Evolutionary conservation across 2,113 vertebrate species (phyloP).

Genomic region (Alligator sinensis): DNA sequence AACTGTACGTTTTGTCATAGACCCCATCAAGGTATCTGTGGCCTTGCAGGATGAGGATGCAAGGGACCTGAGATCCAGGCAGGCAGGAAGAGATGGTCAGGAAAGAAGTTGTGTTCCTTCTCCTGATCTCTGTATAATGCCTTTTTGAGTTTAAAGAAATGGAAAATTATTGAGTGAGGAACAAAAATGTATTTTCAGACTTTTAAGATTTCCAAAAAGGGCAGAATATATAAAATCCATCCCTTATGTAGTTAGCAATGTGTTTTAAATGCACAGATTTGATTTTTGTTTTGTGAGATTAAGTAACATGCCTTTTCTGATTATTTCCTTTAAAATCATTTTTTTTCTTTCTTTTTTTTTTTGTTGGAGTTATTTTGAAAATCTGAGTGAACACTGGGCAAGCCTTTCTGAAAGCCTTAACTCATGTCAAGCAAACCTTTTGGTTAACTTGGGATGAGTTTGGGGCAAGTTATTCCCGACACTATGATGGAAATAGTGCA

Average conservation of each 20-base stretch:
- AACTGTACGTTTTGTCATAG: not conserved
- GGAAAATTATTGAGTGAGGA: not conserved
- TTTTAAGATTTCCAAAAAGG: not conserved
- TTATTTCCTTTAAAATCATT: rapidly evolving
- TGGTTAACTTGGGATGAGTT: not conserved
- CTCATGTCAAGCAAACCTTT: not conserved
- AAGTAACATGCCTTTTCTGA: not conserved
- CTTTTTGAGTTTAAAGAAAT: not conserved
- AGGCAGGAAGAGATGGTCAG: not conserved
- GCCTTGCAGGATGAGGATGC: no score
- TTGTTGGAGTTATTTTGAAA: not conserved
- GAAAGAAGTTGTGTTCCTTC: not conserved
- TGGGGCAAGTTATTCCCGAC: not conserved
- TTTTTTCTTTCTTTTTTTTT: not conserved
- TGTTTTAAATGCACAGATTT: not conserved
- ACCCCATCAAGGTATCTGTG: no score
- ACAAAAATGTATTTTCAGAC: not conserved
- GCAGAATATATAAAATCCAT: not conserved
- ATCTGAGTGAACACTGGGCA: not conserved
- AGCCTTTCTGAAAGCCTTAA: not conserved
- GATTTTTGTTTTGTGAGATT: not conserved
- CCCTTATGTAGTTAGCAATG: not conserved
- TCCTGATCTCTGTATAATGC: not conserved
- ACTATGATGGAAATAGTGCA: not conserved
- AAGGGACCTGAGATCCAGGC: not conserved